Percentiles rank a stretch among this genome's conserved stretches.
phyloP scores from a whole-genome alignment of 2,797 vertebrate genomes.

The Channa striata region DNA sequence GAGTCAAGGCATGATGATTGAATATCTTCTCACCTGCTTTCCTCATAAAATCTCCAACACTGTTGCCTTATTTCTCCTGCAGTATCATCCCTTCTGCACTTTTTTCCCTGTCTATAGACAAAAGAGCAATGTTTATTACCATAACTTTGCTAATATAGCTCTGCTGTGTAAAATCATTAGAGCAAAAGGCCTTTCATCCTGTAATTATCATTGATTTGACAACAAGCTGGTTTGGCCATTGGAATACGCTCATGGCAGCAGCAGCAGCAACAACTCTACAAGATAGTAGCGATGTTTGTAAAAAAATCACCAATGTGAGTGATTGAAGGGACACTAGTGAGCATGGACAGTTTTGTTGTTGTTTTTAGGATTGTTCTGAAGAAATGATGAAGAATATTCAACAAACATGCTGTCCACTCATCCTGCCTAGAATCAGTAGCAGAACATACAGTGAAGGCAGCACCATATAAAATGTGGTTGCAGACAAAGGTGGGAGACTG shows the following conservation, averaged over 20 bases:
- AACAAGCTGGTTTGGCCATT: constrained; percentile 67
- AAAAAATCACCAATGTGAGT: constrained; percentile 41
- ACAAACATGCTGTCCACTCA: no score
- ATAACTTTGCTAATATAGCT: constrained; percentile 57
- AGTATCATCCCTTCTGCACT: background rate
- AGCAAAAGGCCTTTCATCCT: constrained; percentile 65
- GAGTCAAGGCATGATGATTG: constrained; percentile 4
- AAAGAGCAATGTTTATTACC: constrained; percentile 68
- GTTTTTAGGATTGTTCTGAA: constrained; percentile 5
- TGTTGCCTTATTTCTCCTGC: constrained; percentile 26
- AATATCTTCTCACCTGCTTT: background rate
- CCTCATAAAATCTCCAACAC: constrained; percentile 4
- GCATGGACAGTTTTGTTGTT: background rate
- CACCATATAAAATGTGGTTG: no score
- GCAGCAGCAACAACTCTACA: constrained; percentile 45
- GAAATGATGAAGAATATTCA: background rate
- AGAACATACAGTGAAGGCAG: constrained; percentile 16
- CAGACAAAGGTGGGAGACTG: no score
- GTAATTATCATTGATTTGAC: constrained; percentile 85
- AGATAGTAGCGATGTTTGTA: constrained; percentile 67
- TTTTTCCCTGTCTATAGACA: constrained; percentile 33
- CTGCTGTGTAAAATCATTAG: constrained; percentile 73
- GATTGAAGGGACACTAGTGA: constrained; percentile 36
- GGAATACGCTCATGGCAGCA: constrained; percentile 54
- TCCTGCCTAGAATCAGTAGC: background rate